Conservation (phyloP, 2,888 invertebrate genomes). For the Eristalis tenax region DNA sequence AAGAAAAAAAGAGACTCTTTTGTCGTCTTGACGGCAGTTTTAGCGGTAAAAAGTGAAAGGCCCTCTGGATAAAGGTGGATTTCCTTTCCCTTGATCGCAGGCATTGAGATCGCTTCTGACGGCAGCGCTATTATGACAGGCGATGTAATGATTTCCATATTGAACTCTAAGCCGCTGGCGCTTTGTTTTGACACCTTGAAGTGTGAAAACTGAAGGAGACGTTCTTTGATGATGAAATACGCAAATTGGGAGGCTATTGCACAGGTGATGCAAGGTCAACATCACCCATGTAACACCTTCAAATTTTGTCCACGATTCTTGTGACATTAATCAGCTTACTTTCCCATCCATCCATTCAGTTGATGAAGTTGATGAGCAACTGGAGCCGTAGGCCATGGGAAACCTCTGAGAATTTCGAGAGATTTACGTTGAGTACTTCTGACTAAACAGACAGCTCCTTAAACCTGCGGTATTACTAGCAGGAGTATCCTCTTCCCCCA, state of each 20-base stretch:
- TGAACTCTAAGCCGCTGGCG: slow-evolving; percentile 37
- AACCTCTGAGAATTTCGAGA: not conserved
- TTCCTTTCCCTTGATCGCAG: slow-evolving; percentile 43
- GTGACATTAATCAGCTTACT: not conserved
- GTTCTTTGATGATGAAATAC: not conserved
- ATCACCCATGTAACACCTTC: too few relatives aligned
- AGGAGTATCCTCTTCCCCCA: too few relatives aligned
- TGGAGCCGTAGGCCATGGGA: not conserved
- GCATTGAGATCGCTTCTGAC: not conserved
- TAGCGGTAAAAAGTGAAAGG: slow-evolving; percentile 61
- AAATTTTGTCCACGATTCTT: not conserved
- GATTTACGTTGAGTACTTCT: too few relatives aligned
- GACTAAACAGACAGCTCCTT: too few relatives aligned
- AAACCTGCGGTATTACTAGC: too few relatives aligned
- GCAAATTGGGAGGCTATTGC: not conserved
- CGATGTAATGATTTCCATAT: slow-evolving; percentile 42
- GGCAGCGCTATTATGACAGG: not conserved
- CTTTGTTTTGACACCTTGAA: slow-evolving; percentile 52
- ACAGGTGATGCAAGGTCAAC: not conserved
- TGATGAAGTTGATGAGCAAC: not conserved
- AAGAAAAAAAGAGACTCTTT: not conserved
- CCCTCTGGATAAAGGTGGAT: slow-evolving; percentile 48
- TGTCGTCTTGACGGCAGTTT: not conserved
- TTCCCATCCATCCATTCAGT: not conserved
- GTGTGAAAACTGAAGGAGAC: not conserved